Conservation (phyloP, 2,888 invertebrate species). For the Chromoteleia sp. region DNA sequence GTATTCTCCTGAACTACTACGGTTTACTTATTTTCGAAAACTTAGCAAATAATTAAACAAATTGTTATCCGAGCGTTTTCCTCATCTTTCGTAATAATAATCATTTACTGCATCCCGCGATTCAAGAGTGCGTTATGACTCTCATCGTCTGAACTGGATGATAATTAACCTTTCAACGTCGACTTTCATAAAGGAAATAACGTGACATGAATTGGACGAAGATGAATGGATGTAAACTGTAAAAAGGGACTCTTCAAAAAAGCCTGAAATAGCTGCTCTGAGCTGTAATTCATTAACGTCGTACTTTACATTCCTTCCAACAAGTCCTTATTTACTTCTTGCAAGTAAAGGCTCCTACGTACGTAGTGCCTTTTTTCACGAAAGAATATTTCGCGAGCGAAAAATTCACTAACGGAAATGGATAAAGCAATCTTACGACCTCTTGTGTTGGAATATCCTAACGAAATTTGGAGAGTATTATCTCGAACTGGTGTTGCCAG, state of each 20-base stretch:
- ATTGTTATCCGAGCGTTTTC: neutral
- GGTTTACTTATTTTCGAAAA: neutral
- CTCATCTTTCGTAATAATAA: constrained; percentile 6
- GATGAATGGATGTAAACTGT: constrained; percentile 29
- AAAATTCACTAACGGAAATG: constrained; percentile 30
- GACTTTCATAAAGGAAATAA: constrained; percentile 19
- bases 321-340: constrained; percentile 33
- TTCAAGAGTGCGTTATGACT: constrained; percentile 10
- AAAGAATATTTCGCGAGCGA: constrained; percentile 17
- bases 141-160: constrained; percentile 7
- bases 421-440: constrained; percentile 27
- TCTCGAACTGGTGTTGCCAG: constrained; percentile 51
- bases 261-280: neutral
- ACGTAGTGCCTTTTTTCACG: too few species aligned
- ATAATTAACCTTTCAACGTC: constrained; percentile 33
- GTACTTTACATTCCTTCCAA: constrained; percentile 18
- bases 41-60: neutral
- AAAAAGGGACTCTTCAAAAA: neutral
- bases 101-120: neutral
- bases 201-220: constrained; percentile 30
- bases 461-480: constrained; percentile 55
- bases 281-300: constrained; percentile 28
- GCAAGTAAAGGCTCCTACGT: constrained; percentile 2
- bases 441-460: constrained; percentile 33
- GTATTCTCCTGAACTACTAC: too few species aligned